Conservation (phyloP, 2,888 invertebrate genomes). For the Silvanus unidentatus region DNA sequence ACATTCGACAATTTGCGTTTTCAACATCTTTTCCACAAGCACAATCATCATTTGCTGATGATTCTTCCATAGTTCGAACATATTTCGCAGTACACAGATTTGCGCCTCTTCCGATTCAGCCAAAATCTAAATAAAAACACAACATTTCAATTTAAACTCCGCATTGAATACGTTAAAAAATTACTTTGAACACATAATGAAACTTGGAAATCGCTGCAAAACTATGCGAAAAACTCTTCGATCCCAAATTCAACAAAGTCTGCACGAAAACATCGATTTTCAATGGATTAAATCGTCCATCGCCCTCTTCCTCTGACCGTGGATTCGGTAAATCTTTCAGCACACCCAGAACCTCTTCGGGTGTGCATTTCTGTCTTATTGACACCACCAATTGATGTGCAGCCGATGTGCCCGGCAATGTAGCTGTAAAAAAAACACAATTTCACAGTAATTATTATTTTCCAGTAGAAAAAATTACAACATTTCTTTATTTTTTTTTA, state of each 20-base stretch:
- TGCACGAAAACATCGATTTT: constrained; percentile 98
- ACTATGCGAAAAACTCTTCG: constrained; percentile 96
- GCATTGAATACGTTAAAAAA: not conserved
- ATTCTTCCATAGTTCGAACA: constrained; percentile 92
- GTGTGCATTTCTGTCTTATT: constrained; percentile 82
- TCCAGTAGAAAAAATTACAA: not conserved
- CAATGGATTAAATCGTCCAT: constrained; percentile 77
- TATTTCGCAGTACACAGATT: constrained; percentile 83
- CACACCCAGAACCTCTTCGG: constrained; percentile 83
- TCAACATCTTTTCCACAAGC: constrained; percentile 92
- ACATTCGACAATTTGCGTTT: constrained; percentile 95
- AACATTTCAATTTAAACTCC: not conserved
- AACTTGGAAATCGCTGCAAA: constrained; percentile 99
- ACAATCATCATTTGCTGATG: constrained; percentile 98
- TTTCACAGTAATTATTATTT: constrained; percentile 7
- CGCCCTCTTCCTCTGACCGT: constrained; percentile 66
- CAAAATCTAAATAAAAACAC: constrained; percentile 57
- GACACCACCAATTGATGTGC: constrained; percentile 83
- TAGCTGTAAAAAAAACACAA: constrained; percentile 59
- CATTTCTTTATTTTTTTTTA: constrained; percentile 5
- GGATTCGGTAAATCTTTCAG: constrained; percentile 83
- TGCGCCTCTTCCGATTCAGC: constrained; percentile 95
- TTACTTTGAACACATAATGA: constrained; percentile 81
- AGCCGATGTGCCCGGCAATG: constrained; percentile 71
- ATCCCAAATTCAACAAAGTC: constrained; percentile 85